A percentile compares a stretch with the other conserved stretches of the same genome.
phyloP scores from a whole-genome alignment of 2,888 invertebrate species.

The Drosophila tanythrix region DNA sequence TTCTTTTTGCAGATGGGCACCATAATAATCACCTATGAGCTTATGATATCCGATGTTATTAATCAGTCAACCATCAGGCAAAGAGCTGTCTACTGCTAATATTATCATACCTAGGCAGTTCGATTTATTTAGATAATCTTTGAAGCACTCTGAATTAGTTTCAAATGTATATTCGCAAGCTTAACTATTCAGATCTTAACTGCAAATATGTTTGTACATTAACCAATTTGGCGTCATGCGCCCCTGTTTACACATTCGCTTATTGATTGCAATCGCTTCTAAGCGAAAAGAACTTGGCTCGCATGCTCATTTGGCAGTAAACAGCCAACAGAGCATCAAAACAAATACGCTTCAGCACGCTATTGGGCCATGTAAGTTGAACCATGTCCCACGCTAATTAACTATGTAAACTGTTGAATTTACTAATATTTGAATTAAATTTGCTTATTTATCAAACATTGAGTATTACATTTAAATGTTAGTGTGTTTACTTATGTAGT shows the following conservation, averaged over 20 bases:
- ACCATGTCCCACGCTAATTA: not conserved
- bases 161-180: conserved; percentile 38
- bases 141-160: conserved; percentile 16
- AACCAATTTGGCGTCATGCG: conserved; percentile 28
- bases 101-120: conserved; percentile 60
- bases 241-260: conserved; percentile 31
- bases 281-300: not conserved
- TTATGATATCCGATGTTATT: conserved; percentile 86
- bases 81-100: conserved; percentile 45
- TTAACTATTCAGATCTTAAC: conserved; percentile 48
- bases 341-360: conserved; percentile 85
- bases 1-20: conserved; percentile 86
- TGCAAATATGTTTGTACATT: conserved; percentile 33
- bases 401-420: conserved; percentile 5
- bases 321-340: conserved; percentile 38
- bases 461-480: not conserved
- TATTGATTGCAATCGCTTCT: conserved; percentile 34
- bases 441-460: not conserved
- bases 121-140: conserved; percentile 23
- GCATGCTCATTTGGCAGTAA: conserved; percentile 23
- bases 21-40: conserved; percentile 88
- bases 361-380: conserved; percentile 84
- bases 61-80: conserved; percentile 74
- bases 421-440: not conserved
- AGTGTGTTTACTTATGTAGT: conserved; percentile 67